Percentiles rank a stretch among this genome's conserved stretches.
Evolutionary conservation across 2,888 invertebrate species (phyloP).

Genomic region (Cremastobaeus sp.): DNA sequence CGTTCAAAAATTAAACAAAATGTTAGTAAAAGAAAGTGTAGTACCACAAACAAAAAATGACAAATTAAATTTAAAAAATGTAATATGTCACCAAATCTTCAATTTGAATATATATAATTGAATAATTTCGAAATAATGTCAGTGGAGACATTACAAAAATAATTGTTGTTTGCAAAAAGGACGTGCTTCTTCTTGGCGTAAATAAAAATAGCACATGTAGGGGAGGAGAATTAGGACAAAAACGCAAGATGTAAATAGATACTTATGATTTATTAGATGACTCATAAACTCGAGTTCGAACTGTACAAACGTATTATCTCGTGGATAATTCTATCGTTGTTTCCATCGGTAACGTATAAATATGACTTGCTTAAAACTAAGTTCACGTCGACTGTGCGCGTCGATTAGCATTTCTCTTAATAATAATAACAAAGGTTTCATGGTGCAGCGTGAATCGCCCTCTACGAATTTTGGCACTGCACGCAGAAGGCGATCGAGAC

Average conservation of each 20-base stretch:
- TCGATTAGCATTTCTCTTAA: constrained; percentile 2
- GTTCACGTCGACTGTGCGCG: constrained; percentile 27
- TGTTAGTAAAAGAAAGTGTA: too few species aligned
- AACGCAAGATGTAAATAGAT: constrained; percentile 34
- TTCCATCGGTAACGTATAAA: constrained; percentile 50
- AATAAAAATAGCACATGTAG: too few species aligned
- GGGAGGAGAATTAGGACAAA: too few species aligned
- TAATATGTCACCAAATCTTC: too few species aligned
- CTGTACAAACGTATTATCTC: constrained; percentile 61
- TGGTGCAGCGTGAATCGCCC: constrained; percentile 75
- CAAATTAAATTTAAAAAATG: too few species aligned
- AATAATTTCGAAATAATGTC: too few species aligned
- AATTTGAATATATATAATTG: too few species aligned
- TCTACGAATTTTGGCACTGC: constrained; percentile 58
- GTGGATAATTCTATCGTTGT: constrained; percentile 49
- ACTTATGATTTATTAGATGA: constrained; percentile 53
- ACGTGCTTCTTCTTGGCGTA: background rate
- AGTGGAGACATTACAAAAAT: too few species aligned
- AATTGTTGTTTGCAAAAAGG: too few species aligned
- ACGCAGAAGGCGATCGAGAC: constrained; percentile 74
- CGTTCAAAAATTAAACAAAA: too few species aligned
- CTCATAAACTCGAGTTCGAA: constrained; percentile 58
- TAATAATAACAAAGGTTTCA: constrained; percentile 52
- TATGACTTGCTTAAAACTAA: constrained; percentile 57
- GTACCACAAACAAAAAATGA: too few species aligned